Base-by-base conservation (phyloP, 2,888 invertebrate genomes). In the Autographa gamma region DNA sequence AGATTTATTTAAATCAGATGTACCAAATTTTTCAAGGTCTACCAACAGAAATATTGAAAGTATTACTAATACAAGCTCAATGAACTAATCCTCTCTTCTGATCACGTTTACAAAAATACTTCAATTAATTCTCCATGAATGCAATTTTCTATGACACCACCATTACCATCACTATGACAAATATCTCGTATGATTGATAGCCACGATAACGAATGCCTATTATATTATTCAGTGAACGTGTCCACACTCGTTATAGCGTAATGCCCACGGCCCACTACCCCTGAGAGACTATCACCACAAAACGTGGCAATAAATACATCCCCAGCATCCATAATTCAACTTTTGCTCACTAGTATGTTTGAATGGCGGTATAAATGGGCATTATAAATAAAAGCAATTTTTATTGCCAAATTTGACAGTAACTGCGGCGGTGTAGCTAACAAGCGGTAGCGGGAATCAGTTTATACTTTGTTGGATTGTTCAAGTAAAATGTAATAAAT, bases 351-450 rank as follows among this genome's bases (percentile, higher is more conserved):
- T 77, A 83, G 76, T 79, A 77, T 76, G 83, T 83, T 82, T 83
- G 81, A 85, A 83, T 84, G 84, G 75, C 60, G 73, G 63, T 69
- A 80, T 76, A 77, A 79, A 84, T 85, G 80, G 76, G 75, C 74
- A 82, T 84, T 84, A 84, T 84, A 77, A 80, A 83, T 82, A 81
- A 76, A 83, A 83, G 79, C 83, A 76, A 77, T 81, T 83, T 84
- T 84, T 83, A 84, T 79, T 84, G 76, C 80, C 76, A 76, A 80
- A 76, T 74, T 79, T 77, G 75, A 83, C 74, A 76, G 73, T 60
- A 60, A 31, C 8, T 32, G 1, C 9, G 31, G 3, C 0, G 59
- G 62, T 1, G 2, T 34, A 69, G 76, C 66, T 43, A 11, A 18
- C 2, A 32, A 69, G 65, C 32, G 25, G 0, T 0, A 63, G 69